A percentile compares a stretch with the other conserved stretches of the same genome.
phyloP scores from a whole-genome alignment of 1,140 invertebrate genomes.

The Penaeus vannamei region DNA sequence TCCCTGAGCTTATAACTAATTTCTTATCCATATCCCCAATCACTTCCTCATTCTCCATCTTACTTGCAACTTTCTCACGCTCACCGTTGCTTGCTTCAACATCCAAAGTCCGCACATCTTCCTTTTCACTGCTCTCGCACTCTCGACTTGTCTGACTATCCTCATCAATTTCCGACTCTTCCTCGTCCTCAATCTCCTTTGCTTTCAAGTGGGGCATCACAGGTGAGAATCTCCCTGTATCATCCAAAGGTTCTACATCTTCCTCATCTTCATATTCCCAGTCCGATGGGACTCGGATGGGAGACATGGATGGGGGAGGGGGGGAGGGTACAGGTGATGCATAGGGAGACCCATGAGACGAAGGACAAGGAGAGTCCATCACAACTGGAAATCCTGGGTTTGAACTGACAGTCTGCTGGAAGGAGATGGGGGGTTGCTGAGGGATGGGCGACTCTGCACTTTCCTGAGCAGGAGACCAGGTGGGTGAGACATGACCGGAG shows the following conservation, averaged over 20 bases:
- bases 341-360: neutral
- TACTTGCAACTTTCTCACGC: neutral
- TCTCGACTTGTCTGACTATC: neutral
- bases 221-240: conserved; percentile 44
- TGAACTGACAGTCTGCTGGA: neutral
- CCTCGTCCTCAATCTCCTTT: neutral
- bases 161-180: neutral
- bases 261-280: conserved; percentile 60
- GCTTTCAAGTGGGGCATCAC: conserved; percentile 23
- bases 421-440: neutral
- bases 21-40: conserved; percentile 18
- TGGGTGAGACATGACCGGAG: conserved; percentile 33
- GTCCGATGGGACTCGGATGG: conserved; percentile 48
- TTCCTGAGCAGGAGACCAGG: conserved; percentile 39
- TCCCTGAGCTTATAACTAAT: conserved; percentile 13
- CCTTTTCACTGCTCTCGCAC: neutral
- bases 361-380: conserved; percentile 11
- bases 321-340: conserved; percentile 30
- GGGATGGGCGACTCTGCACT: conserved; percentile 14
- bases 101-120: neutral
- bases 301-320: conserved; percentile 44
- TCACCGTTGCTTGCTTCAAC: too few species aligned
- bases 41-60: neutral
- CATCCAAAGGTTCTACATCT: conserved; percentile 17
- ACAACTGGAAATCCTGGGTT: neutral